Evolutionary conservation across 1,140 invertebrate genomes (phyloP).

Genomic region (Campoletis sonorensis): DNA sequence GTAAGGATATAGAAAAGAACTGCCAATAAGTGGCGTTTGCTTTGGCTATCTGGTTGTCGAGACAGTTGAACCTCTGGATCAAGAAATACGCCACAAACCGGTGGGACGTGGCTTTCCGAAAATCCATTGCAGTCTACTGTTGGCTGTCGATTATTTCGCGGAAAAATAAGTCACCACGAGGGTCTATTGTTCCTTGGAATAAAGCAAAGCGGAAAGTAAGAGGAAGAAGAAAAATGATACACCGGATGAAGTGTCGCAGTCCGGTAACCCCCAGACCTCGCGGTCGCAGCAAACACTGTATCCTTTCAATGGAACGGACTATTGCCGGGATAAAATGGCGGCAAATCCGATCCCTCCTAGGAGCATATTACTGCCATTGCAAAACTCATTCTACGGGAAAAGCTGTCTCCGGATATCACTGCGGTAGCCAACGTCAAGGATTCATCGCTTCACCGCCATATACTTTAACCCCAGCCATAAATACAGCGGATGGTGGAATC

Average conservation of each 20-base stretch:
- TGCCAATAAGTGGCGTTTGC: background rate
- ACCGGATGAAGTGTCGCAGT: constrained; percentile 11
- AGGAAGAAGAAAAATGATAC: constrained; percentile 26
- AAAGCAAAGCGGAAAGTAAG: background rate
- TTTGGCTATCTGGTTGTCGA: background rate
- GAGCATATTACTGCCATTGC: constrained; percentile 15
- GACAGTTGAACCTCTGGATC: background rate
- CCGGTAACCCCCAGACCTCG: background rate
- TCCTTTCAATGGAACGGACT: constrained; percentile 40
- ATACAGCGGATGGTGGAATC: background rate
- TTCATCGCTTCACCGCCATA: constrained; percentile 20
- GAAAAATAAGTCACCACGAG: constrained; percentile 9
- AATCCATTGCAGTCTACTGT: constrained; percentile 11
- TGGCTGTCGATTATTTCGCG: constrained; percentile 42
- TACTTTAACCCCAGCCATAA: too few relatives aligned
- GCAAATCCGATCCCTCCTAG: background rate
- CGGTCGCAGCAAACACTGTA: constrained; percentile 11
- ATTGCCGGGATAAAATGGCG: constrained; percentile 48
- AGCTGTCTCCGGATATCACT: constrained; percentile 39
- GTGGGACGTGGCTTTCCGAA: constrained; percentile 18
- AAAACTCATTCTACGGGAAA: constrained; percentile 48
- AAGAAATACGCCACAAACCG: constrained; percentile 2
- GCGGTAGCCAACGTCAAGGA: constrained; percentile 1
- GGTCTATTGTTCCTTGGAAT: constrained; percentile 25
- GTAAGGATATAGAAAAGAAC: background rate